Evolutionary conservation across 30 jellyfish, hydroid and myxozoan genomes (phyloP).

Genomic region (Clytia hemisphaerica): DNA sequence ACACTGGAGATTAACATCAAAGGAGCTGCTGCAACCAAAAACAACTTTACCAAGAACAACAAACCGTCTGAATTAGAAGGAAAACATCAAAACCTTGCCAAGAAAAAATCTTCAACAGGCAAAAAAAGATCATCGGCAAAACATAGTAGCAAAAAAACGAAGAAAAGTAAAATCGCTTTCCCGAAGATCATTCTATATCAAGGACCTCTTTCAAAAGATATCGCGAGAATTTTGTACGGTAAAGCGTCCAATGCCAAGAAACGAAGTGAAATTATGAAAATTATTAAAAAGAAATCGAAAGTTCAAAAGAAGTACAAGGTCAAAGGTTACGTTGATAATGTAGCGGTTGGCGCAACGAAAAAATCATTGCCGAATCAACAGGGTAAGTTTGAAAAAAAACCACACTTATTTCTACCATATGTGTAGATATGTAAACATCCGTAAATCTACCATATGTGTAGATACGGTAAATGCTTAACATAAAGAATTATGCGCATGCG

Average conservation of each 20-base stretch:
- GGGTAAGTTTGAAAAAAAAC: no score
- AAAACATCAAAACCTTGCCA: background rate
- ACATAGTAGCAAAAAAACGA: background rate
- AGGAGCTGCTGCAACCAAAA: constrained; percentile 11
- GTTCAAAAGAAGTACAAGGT: constrained; percentile 13
- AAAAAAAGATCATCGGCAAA: background rate
- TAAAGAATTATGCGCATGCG: no score
- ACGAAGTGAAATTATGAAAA: constrained; percentile 14
- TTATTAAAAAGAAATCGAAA: constrained; percentile 10
- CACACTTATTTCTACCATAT: no score
- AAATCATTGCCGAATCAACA: no score
- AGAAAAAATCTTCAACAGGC: background rate
- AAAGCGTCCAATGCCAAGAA: constrained; percentile 24
- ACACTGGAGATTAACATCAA: background rate
- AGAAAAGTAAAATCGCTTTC: constrained; percentile 1
- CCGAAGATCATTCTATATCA: constrained; percentile 44
- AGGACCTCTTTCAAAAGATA: constrained; percentile 67
- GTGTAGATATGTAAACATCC: no score
- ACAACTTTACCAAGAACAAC: constrained; percentile 9
- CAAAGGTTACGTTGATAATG: constrained; percentile 5
- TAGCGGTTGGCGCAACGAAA: no score
- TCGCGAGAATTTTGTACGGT: constrained; percentile 2
- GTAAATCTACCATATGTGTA: no score
- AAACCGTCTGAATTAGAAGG: background rate
- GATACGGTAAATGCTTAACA: no score